These are phyloP conservation scores for Polydrusus pterygomalis DNA, from an alignment of 2,888 invertebrate genomes.

Conservation along the genomic window DNA sequence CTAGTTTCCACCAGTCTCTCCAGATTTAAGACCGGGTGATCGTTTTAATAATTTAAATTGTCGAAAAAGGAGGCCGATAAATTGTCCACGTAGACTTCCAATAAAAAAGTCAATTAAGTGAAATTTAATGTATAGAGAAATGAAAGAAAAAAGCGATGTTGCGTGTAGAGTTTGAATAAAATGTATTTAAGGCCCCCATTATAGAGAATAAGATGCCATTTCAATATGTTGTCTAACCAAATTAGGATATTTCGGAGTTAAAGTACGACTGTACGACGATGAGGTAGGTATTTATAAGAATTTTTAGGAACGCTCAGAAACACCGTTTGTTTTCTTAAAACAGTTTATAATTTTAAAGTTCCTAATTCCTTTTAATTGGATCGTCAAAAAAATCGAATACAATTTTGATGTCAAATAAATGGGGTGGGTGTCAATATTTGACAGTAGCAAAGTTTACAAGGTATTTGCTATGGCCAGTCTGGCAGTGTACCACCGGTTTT, in stretches of 20 bases:
- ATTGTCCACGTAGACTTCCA: constrained; percentile 41
- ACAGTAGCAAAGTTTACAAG: no score
- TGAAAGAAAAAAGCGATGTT: constrained; percentile 49
- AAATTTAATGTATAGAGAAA: constrained; percentile 54
- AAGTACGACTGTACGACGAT: constrained; percentile 40
- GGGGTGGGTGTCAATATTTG: no score
- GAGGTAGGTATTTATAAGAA: constrained; percentile 32
- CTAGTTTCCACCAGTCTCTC: background rate
- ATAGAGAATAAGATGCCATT: constrained; percentile 60
- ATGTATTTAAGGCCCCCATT: constrained; percentile 57
- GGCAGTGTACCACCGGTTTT: no score
- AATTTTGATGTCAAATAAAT: no score
- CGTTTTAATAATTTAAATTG: constrained; percentile 25
- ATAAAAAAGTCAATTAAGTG: constrained; percentile 56
- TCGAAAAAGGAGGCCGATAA: constrained; percentile 41
- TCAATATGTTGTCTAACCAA: constrained; percentile 62
- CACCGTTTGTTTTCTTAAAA: background rate
- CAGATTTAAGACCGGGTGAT: background rate
- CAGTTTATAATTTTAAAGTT: no score
- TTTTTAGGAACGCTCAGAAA: constrained; percentile 9
- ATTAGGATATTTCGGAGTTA: constrained; percentile 61
- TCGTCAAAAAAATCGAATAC: no score
- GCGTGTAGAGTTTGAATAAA: constrained; percentile 58
- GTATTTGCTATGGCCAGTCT: no score
- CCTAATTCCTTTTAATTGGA: no score